A percentile compares a stretch with the other conserved stretches of the same genome.
Conservation (phyloP, 2,113 vertebrate genomes). For the Rhadina sibilatrix region DNA sequence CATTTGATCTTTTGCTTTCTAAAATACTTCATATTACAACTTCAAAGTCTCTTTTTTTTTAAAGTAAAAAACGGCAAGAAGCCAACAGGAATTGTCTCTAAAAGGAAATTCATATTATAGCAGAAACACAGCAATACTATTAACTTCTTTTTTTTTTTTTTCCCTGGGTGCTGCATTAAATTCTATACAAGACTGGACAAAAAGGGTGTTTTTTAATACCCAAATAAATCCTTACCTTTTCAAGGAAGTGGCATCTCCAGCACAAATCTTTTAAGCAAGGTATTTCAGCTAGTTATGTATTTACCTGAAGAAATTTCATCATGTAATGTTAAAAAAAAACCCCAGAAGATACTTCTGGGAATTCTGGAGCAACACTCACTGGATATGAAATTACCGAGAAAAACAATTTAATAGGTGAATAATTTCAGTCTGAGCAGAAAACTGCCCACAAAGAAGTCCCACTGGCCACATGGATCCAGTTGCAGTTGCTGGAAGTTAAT, state of each 20-base stretch:
- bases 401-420: not conserved
- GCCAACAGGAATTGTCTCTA: not conserved
- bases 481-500: not conserved
- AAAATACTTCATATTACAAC: not conserved
- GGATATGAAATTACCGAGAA: not conserved
- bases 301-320: not conserved
- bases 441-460: not conserved
- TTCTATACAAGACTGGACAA: not conserved
- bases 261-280: not conserved
- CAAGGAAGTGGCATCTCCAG: not conserved
- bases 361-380: not conserved
- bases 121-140: not conserved
- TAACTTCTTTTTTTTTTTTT: not conserved
- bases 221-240: not conserved
- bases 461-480: accelerated
- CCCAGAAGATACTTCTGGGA: not conserved
- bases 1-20: not conserved
- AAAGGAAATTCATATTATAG: not conserved
- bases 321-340: not conserved
- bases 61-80: not conserved
- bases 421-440: not conserved
- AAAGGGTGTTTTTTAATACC: not conserved
- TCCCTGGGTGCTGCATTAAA: not conserved
- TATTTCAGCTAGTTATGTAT: not conserved
- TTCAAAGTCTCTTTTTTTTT: not conserved